Evolutionary conservation across 1,140 invertebrate species (phyloP), one percentile per base, ranked within the genome.

Genomic region (Caenorhabditis briggsae): DNA sequence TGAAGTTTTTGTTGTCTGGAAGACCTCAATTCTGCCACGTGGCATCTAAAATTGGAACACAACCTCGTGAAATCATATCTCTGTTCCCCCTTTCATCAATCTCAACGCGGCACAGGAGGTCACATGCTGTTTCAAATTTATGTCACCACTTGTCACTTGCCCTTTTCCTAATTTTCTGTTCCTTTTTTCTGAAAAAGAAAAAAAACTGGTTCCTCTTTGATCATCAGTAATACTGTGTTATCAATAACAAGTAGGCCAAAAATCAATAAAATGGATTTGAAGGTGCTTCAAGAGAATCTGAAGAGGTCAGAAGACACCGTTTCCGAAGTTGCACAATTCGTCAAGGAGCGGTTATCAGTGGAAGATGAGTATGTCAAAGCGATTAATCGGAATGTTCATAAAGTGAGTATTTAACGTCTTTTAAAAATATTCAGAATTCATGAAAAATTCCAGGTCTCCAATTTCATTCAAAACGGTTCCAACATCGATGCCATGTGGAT

Each of bases 261-360:
- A 43, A 50, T 46, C 70, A 78, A 46, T 70, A 50, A 78, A 70
- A 78, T 78, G 70, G 33, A 53, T 41, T 78, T 78, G 46, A 78
- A 91, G 84, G 90, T 89, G 55, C 86, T 91, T 14, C 92, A 91
- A 78, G 91, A 92, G 53, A 92, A 91, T 83, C 86, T 92, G 48
- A 91, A 91, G 53, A 88, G 86, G 48, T 90, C 90, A 6, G 90
- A 91, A 46, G 89, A 91, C 20, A 70, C 89, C 12, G 87, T 91
- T 11, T 85, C 90, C 5, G 91, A 91, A 48, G 59, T 91, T 14
- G 82, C 84, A n/a, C 82, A 56, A 56, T 91, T 91, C 83, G 86
- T 91, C 5, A 91, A 91, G 65, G 91, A 91, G 56, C 70, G 90
- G 14, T 74, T 91, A 18, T 78, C 59, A 18, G 82, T 91, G 53